Evolutionary conservation across 2,797 vertebrate genomes (phyloP), one percentile per base, ranked within the genome.

Genomic region (Cynodonichthys magdalenae): DNA sequence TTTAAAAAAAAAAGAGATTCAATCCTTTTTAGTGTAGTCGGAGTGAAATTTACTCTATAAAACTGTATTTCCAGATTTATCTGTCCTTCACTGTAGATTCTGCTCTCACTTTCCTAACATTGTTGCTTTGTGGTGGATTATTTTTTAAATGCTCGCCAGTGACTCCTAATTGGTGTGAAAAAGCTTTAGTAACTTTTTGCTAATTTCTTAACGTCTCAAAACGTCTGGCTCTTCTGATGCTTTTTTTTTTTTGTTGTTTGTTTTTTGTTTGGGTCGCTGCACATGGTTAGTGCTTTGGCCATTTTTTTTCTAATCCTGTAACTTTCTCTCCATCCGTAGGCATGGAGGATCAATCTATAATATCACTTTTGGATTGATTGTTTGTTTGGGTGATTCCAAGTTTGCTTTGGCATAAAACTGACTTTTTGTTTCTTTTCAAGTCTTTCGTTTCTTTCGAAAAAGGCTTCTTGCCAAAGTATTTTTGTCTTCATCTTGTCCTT

Each of bases 281-380:
- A 12, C 61, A 58, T 75, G 71, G 50, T 75, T 78, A 76, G 46
- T 46, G 74, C 31, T 63, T 67, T 28, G 73, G 63, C 14, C 7
- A 4, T 57, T 34, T 34, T 71, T 39, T n/a, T 42, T 68, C 63
- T 79, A 77, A 87, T 84, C 54, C 60, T 66, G 56, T 20, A 65
- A 36, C 50, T 77, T 67, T 75, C 55, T 81, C 53, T 81, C 74
- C 72, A 75, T 88, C 75, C 28, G 1, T 66, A 82, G 73, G 69
- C 75, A 85, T 85, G 81, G 81, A 62, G 51, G 66, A 87, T 90
- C 82, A 82, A 77, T 87, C 84, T 71, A 14, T 63, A 66, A 56
- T 57, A 31, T 36, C 31, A 15, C 53, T 59, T 15, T 53, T 65
- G 34, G 79, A 86, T 82, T 86, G 76, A 87, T 89, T 52, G 10